These are phyloP conservation scores for Syngnathus scovelli DNA, from an alignment of 2,113 vertebrate species.

Conservation along the genomic window DNA sequence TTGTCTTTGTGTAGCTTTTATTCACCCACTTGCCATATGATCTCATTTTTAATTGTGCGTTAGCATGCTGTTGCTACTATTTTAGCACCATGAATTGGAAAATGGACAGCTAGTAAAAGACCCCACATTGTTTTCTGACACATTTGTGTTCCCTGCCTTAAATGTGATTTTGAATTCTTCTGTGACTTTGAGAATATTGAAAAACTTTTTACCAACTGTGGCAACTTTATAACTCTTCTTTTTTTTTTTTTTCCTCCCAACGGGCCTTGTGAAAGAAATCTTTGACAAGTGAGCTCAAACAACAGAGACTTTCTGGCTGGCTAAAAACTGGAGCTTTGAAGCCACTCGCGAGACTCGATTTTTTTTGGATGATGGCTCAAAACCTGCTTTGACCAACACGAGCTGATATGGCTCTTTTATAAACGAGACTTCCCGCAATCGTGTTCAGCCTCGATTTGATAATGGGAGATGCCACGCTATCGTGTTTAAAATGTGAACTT, in stretches of 20 bases:
- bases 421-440: neutral
- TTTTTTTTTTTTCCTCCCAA: constrained; percentile 9
- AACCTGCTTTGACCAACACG: neutral
- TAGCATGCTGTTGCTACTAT: neutral
- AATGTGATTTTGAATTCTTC: neutral
- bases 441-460: too few species aligned
- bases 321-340: constrained; percentile 10
- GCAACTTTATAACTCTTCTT: constrained; percentile 3
- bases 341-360: constrained; percentile 9
- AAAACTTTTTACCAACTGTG: neutral
- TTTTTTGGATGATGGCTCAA: neutral
- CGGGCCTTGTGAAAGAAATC: constrained; percentile 15
- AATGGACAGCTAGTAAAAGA: neutral
- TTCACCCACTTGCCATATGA: too few species aligned
- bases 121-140: neutral
- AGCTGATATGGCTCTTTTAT: neutral
- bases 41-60: too few species aligned
- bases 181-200: neutral
- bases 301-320: neutral
- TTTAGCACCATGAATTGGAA: neutral
- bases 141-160: neutral
- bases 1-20: too few species aligned
- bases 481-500: neutral
- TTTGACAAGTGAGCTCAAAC: constrained; percentile 26
- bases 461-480: too few species aligned